A percentile compares a stretch with the other conserved stretches of the same genome.
Evolutionary conservation across 2,113 vertebrate genomes (phyloP).

Genomic region (Corythornis cristatus): DNA sequence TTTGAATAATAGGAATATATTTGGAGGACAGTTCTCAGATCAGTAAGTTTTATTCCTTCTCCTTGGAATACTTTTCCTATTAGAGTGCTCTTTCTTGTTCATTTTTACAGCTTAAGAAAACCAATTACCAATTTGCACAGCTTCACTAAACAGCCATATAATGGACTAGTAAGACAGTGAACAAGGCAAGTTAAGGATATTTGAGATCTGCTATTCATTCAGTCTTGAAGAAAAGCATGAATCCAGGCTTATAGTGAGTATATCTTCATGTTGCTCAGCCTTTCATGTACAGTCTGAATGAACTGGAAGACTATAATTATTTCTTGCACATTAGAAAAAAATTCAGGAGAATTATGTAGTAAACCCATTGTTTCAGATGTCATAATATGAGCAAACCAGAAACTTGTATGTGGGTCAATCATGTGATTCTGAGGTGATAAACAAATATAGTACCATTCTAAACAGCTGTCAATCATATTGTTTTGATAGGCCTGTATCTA

Average conservation of each 20-base stretch:
- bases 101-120: background rate
- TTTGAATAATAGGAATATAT: background rate
- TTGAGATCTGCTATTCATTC: background rate
- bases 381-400: background rate
- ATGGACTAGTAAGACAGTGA: background rate
- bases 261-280: background rate
- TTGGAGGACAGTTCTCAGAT: background rate
- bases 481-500: accelerated
- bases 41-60: background rate
- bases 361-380: background rate
- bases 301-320: background rate
- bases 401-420: background rate
- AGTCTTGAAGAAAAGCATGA: background rate
- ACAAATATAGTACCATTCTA: accelerated
- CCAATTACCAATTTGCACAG: background rate
- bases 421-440: background rate
- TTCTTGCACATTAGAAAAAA: background rate
- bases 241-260: background rate
- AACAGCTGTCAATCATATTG: background rate
- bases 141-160: background rate
- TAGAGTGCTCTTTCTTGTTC: background rate
- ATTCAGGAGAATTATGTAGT: background rate
- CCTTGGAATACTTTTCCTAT: background rate
- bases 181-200: background rate
- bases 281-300: background rate